Base-by-base conservation (phyloP, 2,888 invertebrate genomes). In the Diachrysia chrysitis region DNA sequence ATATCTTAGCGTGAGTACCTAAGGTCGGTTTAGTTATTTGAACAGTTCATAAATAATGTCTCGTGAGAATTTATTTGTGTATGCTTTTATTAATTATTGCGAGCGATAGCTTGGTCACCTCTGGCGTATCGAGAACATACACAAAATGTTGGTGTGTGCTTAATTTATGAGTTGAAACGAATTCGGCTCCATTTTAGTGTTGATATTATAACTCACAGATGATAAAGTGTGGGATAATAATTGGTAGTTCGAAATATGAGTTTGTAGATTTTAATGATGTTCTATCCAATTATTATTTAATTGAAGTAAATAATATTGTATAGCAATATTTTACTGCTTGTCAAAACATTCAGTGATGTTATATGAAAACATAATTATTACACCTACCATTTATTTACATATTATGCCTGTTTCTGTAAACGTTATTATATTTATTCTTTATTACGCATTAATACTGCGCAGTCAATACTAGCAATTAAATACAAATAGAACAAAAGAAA, bases 151-250 rank as follows among this genome's bases (percentile, higher is more conserved):
- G 0, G 10, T 53, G 6, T 53, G 61, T 17, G 23, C 14, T 58
- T 23, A 16, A 58, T 10, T 17, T 16, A n/a, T 1, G 54, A 19
- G 16, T 42, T 12, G 12, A 55, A 63, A 54, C 6, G 25, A 51
- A 57, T 58, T 23, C 19, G 2, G 10, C 62, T 55, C 14, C 17
- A 63, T 61, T 58, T 14, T 56, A n/a, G 54, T 29, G 60, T 42
- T 42, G n/a, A 42, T 42, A 42, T 42, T 42, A 42, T 42, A 42
- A 42, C n/a, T 42, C 42, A n/a, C n/a, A n/a, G 4, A n/a, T n/a
- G 42, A 16, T 42, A 42, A 42, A 42, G 6, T n/a, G 42, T n/a
- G n/a, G 42, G 42, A 7, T 42, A 16, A 42, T 42, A 42, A 42
- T 42, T 42, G 42, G 42, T 42, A 42, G 42, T 42, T 16, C n/a